Base-by-base conservation (phyloP, 2,888 invertebrate genomes). In the Rhagonycha fulva region DNA sequence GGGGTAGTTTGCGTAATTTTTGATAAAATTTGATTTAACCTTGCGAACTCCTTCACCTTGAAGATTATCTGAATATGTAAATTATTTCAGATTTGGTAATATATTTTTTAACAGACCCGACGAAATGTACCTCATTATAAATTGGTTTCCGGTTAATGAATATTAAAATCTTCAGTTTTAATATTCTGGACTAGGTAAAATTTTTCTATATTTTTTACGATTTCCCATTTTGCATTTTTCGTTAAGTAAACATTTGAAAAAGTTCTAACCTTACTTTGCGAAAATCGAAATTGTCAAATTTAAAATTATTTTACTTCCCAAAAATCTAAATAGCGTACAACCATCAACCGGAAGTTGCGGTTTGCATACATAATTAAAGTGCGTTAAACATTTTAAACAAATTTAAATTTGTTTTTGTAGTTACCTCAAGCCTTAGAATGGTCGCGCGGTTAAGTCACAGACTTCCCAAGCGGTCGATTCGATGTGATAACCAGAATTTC, bases 1-100 rank as follows among this genome's bases (percentile, higher is more conserved):
- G 32, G 32, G 32, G 32, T 32, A n/a, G 47, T 47, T 47, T 47
- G n/a, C 4, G 12, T 19, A 12, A 19, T 4, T 23, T 63, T 12
- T 12, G n/a, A 68, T 74, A 74, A 74, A 62, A 68, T 76, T 72
- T 32, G 23, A n/a, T 66, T 80, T 80, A 80, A 78, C 78, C 80
- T 77, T 80, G 78, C 69, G 62, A 71, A 68, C 79, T 77, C 76
- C 79, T 79, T 79, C 78, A 77, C 78, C 76, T 78, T 78, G 77
- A 79, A 62, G 73, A 30, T 74, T 60, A 70, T 60, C 72, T 66
- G 67, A 67, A 66, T 73, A 61, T 60, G n/a, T 28, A 60, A 68
- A 72, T 76, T 70, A 73, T 76, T 70, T 73, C 70, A 76, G 68
- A 73, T 76, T 76, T 68, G 76, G 76, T 73, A 76, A 76, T 76